Percentiles rank a stretch among this genome's conserved stretches.
phyloP scores from a whole-genome alignment of 2,113 vertebrate genomes.

The Ploceus nigricollis region DNA sequence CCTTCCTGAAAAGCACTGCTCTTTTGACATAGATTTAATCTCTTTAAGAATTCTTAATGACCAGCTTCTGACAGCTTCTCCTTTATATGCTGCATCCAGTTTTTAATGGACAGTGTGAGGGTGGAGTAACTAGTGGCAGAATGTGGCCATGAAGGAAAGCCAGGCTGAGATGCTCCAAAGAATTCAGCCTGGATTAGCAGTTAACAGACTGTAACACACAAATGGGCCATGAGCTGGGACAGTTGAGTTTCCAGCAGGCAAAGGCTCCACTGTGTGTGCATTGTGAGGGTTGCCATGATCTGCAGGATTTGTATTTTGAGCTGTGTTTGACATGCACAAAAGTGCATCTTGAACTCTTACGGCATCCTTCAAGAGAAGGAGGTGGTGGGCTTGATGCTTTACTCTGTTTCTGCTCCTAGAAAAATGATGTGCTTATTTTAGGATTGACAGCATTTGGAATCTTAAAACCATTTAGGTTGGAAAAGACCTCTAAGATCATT shows the following conservation, averaged over 20 bases:
- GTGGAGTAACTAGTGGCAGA: not conserved
- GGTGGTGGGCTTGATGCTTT: not conserved
- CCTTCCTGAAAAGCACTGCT: not conserved
- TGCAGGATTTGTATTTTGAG: not conserved
- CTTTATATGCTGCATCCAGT: not conserved
- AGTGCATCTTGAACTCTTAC: not conserved
- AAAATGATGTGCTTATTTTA: not conserved
- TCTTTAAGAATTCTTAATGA: not conserved
- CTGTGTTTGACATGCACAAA: not conserved
- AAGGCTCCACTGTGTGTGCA: rapidly evolving
- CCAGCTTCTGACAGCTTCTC: not conserved
- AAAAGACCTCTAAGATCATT: not conserved
- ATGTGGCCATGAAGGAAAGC: not conserved
- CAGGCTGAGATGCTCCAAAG: not conserved
- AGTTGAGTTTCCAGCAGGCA: not conserved
- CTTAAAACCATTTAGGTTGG: not conserved
- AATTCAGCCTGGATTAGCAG: not conserved
- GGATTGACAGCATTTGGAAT: not conserved
- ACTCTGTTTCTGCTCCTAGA: not conserved
- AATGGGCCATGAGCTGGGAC: not conserved
- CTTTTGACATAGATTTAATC: not conserved
- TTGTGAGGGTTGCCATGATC: rapidly evolving
- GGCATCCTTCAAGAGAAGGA: not conserved
- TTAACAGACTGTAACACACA: not conserved
- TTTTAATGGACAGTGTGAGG: not conserved